Percentiles rank a stretch among this genome's conserved stretches.
These are phyloP conservation scores for Chamaea fasciata DNA, from an alignment of 2,113 vertebrate genomes.

Conservation along the genomic window DNA sequence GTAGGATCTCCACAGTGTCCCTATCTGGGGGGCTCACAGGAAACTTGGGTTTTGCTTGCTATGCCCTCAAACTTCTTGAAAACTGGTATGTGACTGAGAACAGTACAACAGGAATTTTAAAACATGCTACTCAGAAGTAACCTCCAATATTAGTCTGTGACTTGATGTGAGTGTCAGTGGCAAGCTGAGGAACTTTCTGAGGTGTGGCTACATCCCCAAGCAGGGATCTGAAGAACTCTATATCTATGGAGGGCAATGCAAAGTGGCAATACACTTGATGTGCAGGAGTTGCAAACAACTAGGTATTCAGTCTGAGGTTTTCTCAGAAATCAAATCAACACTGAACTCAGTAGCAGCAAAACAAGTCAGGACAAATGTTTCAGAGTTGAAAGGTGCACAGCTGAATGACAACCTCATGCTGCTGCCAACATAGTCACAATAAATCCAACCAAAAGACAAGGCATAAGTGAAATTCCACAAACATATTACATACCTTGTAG, in stretches of 20 bases:
- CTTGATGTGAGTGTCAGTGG: neutral
- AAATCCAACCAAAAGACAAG: neutral
- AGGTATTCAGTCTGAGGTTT: neutral
- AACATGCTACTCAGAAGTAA: neutral
- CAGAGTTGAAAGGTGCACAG: neutral
- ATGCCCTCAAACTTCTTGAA: neutral
- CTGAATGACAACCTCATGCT: neutral
- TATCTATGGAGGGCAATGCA: neutral
- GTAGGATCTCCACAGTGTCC: neutral
- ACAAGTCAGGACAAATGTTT: neutral
- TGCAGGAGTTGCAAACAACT: neutral
- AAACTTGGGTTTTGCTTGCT: neutral
- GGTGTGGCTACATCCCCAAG: neutral
- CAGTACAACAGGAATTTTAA: neutral
- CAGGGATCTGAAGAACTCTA: neutral
- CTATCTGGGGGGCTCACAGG: neutral
- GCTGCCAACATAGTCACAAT: neutral
- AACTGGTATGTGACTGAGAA: neutral
- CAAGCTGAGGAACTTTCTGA: neutral
- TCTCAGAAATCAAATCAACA: neutral
- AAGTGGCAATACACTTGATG: neutral
- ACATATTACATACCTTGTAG: conserved; percentile 83
- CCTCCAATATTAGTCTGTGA: neutral
- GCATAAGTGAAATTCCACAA: neutral
- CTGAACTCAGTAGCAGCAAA: neutral